Evolutionary conservation across 1,140 invertebrate species (phyloP), one percentile per base, ranked within the genome.

Genomic region (Pantala flavescens): DNA sequence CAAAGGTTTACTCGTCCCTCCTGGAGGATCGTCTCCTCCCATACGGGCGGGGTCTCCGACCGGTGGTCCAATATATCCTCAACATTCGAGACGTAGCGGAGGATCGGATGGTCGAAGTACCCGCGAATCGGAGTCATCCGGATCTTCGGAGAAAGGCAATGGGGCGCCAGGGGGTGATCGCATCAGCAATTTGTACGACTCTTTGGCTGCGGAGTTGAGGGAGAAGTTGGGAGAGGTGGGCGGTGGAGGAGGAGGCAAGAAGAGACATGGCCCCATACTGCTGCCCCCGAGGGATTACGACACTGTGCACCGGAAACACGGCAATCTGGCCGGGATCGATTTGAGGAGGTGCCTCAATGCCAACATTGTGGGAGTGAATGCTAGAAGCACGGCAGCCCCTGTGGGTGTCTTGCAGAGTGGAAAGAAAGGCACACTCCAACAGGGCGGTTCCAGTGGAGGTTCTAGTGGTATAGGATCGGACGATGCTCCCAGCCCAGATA

Each of bases 201-300:
- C 93, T 42, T 84, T 98, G 76, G 94, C 95, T 9, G 94, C 94
- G 0, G 96, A 98, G 81, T 83, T 98, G 63, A 87, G 93, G 77
- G 91, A 91, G 76, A 95, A 97, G 81, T 84, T 98, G 77, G 89
- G 87, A 24, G 76, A 76, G 10, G 83, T 82, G 21, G 81, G 81
- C 36, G 83, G 85, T 75, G 80, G 85, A 78, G 87, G 88, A 5
- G 88, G 89, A 76, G 88, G 89, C 24, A 90, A 90, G 16, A 73
- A 77, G 23, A 74, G 75, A 74, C 79, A 82, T 7, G 83, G 81
- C 0, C 95, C 95, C 0, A 87, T 98, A 63, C 85, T 98, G 42
- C 81, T 96, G 73, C 96, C 96, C 0, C 95, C 96, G 0, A 88
- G 94, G 70, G 96, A 98, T 82, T 98, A 98, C 83, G 96, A 98